Base-by-base conservation (phyloP, 2,888 invertebrate genomes). In the Oeneis ivallda region DNA sequence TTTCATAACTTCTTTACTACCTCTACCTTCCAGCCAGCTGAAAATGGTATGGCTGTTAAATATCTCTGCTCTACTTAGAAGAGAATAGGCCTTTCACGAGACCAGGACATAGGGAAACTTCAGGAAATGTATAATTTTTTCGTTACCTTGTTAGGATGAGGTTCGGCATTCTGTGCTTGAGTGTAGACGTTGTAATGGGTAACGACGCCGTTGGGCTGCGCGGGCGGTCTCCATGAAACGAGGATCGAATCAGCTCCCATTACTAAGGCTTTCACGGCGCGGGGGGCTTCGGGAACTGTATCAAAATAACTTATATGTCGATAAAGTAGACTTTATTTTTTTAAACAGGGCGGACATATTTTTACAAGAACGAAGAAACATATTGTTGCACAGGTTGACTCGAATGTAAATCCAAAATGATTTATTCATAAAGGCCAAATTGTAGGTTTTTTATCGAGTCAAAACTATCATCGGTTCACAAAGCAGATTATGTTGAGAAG, bases 181-280 rank as follows among this genome's bases (percentile, higher is more conserved):
- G 95, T 95, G 90, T 98, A 98, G 19, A 98, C 96, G 32, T 96
- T 97, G 89, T 98, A 99, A 83, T 98, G 97, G 58, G 96, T 96
- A 69, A 98, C 95, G 62, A 98, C 94, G 45, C 99, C 99, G 81
- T 98, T 98, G 60, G 98, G 97, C 77, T 96, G 96, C 81, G 95
- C 94, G 72, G 98, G 98, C 72, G 97, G 96, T 78, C 96, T 95
- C 99, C 99, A 99, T 63, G 98, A 97, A 1, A 98, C 96, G 32
- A 98, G 93, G 80, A 98, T 98, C 6, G 98, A 96, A 81, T 97
- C 97, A 26, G 94, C 94, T 62, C 98, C 97, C 96, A 98, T 97
- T 11, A 98, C 97, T 49, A 98, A 89, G 15, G 98, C 97, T 87
- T 98, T 98, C 6, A 98, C 96, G 62, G 97, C 96, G 68, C 96